Percentiles rank a stretch among this genome's conserved stretches.
Conservation (phyloP, 2,888 invertebrate genomes). For the Pseudeuparius sepicola region DNA sequence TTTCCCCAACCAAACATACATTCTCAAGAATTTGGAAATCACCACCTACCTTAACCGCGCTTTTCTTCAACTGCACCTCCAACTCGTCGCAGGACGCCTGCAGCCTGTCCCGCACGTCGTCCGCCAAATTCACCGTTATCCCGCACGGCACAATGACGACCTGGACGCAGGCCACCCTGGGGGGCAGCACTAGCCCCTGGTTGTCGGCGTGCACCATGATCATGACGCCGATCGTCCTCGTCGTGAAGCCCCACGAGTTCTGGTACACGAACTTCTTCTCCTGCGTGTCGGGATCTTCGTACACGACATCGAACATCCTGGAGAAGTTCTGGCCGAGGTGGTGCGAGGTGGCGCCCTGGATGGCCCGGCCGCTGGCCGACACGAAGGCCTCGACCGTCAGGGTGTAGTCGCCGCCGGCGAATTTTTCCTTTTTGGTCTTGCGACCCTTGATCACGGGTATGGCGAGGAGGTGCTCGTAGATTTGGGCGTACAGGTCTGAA, state of each 20-base stretch:
- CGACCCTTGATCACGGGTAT: slow-evolving; percentile 92
- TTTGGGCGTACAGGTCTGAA: slow-evolving; percentile 73
- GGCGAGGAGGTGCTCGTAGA: slow-evolving; percentile 86
- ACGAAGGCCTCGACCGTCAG: slow-evolving; percentile 96
- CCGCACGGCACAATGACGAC: slow-evolving; percentile 93
- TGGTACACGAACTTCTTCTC: slow-evolving; percentile 86
- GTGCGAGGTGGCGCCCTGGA: slow-evolving; percentile 96
- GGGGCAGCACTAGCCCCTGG: slow-evolving; percentile 91
- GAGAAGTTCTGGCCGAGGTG: slow-evolving; percentile 99
- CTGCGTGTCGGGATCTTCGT: slow-evolving; percentile 86
- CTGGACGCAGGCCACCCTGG: slow-evolving; percentile 80
- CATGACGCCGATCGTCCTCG: slow-evolving; percentile 91
- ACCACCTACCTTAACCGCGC: slow-evolving; percentile 64
- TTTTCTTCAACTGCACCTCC: slow-evolving; percentile 50
- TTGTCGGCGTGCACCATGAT: slow-evolving; percentile 93
- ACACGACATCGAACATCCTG: slow-evolving; percentile 97
- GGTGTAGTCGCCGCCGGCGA: slow-evolving; percentile 96
- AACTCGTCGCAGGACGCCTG: slow-evolving; percentile 60
- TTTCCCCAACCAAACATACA: too few species aligned
- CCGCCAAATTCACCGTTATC: slow-evolving; percentile 70
- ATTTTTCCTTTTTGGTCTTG: slow-evolving; percentile 98
- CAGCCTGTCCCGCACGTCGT: slow-evolving; percentile 59
- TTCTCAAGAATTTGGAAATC: too few species aligned
- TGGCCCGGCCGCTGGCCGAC: slow-evolving; percentile 85
- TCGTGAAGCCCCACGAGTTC: slow-evolving; percentile 98